Evolutionary conservation across 2,113 vertebrate species (phyloP).

Genomic region (Archocentrus centrarchus): DNA sequence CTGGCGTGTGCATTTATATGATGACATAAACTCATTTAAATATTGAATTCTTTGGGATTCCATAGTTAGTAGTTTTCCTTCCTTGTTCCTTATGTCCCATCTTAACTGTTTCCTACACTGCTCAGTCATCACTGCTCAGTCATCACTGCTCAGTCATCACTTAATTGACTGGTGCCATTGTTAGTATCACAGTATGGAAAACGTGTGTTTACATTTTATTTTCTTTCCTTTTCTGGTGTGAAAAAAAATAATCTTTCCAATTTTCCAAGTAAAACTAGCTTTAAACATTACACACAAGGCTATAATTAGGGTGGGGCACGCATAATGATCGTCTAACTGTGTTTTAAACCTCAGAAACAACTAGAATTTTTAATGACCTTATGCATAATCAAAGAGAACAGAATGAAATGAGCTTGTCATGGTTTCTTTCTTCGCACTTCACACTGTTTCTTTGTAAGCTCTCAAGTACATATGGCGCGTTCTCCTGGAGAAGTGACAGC

Average conservation of each 20-base stretch:
- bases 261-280: slow-evolving; percentile 9
- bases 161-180: background rate
- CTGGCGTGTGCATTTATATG: background rate
- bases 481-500: background rate
- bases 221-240: background rate
- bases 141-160: too few relatives aligned
- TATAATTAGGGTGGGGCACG: background rate
- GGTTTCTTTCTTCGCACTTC: background rate
- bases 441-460: background rate
- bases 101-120: background rate
- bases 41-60: background rate
- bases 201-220: background rate
- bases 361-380: slow-evolving; percentile 11
- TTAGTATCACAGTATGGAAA: background rate
- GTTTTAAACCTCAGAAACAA: slow-evolving; percentile 9
- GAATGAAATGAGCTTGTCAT: background rate
- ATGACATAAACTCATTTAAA: background rate
- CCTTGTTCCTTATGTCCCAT: background rate
- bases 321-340: slow-evolving; percentile 25
- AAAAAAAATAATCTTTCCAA: background rate
- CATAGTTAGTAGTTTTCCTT: background rate
- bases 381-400: background rate
- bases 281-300: slow-evolving; percentile 13
- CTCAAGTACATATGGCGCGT: background rate
- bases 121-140: background rate